Base-by-base conservation (phyloP, 2,113 vertebrate species). In the Triplophysa siluroides region DNA sequence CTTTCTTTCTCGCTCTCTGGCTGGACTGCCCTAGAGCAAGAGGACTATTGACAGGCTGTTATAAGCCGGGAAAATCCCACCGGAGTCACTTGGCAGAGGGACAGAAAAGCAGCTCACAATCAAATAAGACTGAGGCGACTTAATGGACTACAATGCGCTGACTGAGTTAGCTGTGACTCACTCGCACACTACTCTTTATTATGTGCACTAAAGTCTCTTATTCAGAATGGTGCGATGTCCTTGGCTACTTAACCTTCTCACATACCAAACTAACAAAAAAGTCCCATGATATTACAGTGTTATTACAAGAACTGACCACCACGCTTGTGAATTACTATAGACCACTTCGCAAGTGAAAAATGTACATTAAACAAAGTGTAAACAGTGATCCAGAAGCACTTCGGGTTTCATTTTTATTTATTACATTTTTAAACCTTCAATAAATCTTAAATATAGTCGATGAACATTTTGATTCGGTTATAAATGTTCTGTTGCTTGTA, bases 21-120 rank as follows among this genome's bases (percentile, higher is more conserved):
- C 13, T 24, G 56, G 43, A 75, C 72, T 75, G 21, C 69, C 24
- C 56, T 18, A 63, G 11, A 64, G 62, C 16, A 19, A 73, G 56
- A 64, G 50, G 79, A 69, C 29, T 68, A 76, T 58, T 71, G 75
- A 73, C 66, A 54, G 47, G 79, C 21, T 23, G 63, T 19, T 45
- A 50, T 23, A 19, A 66, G 68, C 29, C 70, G 69, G 76, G 65
- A 81, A 81, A 81, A 33, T 78, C 70, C 83, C 79, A 72, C 81
- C 12, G 23, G 23, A 18, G 19, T 21, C 26, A 73, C 52, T 61
- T 70, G 81, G 78, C 64, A 71, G 26, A 41, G 66, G 61, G 19
- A 43, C 62, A 72, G 62, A 18, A 71, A 66, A 77, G 61, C 26
- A 71, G 66, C 75, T 83, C 66, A 56, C 76, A 83, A 83, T 83